Evolutionary conservation across 2,797 vertebrate genomes (phyloP).

Genomic region (Lagorchestes hirsutus): DNA sequence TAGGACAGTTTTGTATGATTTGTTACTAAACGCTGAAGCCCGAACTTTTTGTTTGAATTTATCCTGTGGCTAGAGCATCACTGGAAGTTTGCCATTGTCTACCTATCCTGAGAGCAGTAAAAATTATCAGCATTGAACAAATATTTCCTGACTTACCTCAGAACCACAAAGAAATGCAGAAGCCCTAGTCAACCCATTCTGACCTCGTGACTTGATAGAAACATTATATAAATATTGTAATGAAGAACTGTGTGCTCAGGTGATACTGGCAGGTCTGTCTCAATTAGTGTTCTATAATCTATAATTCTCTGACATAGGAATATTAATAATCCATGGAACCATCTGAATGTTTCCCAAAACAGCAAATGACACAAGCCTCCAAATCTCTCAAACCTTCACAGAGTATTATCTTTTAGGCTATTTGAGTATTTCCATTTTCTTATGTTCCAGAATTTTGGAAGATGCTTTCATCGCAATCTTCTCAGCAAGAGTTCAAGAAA

Average conservation of each 20-base stretch:
- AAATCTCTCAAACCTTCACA: neutral
- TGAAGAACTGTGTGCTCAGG: slow-evolving; percentile 54
- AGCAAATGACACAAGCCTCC: neutral
- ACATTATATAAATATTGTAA: slow-evolving; percentile 25
- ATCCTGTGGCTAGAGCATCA: neutral
- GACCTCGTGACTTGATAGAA: neutral
- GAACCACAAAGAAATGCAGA: neutral
- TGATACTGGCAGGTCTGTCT: slow-evolving; percentile 23
- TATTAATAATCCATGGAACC: slow-evolving; percentile 59
- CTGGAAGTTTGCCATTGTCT: neutral
- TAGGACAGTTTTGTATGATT: neutral
- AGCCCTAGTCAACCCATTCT: neutral
- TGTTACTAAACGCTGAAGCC: neutral
- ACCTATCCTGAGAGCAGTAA: neutral
- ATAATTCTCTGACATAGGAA: slow-evolving; percentile 65
- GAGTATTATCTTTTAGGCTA: neutral
- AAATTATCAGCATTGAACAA: neutral
- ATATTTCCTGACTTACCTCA: no score
- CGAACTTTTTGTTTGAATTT: neutral
- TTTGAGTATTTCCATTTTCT: neutral
- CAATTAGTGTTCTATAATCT: slow-evolving; percentile 52
- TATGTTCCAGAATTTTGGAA: no score
- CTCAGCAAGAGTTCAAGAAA: neutral
- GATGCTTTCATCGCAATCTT: neutral
- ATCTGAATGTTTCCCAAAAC: slow-evolving; percentile 66